A percentile compares a stretch with the other conserved stretches of the same genome.
These are phyloP conservation scores for Tortricodes alternella DNA, from an alignment of 2,888 invertebrate species.

Conservation along the genomic window DNA sequence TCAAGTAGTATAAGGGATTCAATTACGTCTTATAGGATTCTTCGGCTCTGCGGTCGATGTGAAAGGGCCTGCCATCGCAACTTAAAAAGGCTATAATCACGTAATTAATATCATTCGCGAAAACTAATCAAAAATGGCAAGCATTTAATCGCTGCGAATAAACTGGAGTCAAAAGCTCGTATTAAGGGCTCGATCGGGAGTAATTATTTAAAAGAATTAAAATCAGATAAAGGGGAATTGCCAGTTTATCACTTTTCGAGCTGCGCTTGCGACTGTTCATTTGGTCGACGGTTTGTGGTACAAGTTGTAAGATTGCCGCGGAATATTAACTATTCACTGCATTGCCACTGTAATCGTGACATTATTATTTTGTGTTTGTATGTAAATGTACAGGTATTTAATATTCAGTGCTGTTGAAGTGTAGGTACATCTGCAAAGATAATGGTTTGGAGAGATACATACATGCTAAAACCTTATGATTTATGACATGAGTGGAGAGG, in stretches of 20 bases:
- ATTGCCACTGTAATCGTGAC: no score
- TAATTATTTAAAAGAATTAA: constrained; percentile 38
- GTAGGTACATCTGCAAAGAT: no score
- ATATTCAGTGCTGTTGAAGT: no score
- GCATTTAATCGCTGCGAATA: constrained; percentile 23
- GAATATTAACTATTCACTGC: not conserved
- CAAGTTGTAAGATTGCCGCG: not conserved
- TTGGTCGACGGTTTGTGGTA: not conserved
- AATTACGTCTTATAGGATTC: no score
- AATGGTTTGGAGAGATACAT: no score
- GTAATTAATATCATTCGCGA: constrained; percentile 34
- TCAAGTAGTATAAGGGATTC: no score
- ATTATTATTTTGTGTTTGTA: no score
- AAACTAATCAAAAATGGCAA: constrained; percentile 36
- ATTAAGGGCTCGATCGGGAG: constrained; percentile 27
- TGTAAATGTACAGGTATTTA: no score
- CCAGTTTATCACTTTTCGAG: constrained; percentile 43
- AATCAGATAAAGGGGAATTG: constrained; percentile 43
- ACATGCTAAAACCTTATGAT: no score
- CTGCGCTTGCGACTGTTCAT: constrained; percentile 34
- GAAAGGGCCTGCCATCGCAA: no score
- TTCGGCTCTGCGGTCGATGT: no score
- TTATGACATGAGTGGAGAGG: no score
- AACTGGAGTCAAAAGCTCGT: constrained; percentile 23
- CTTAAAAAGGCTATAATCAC: constrained; percentile 26